Conservation (phyloP, 2,888 invertebrate genomes). For the Sisyra terminalis region DNA sequence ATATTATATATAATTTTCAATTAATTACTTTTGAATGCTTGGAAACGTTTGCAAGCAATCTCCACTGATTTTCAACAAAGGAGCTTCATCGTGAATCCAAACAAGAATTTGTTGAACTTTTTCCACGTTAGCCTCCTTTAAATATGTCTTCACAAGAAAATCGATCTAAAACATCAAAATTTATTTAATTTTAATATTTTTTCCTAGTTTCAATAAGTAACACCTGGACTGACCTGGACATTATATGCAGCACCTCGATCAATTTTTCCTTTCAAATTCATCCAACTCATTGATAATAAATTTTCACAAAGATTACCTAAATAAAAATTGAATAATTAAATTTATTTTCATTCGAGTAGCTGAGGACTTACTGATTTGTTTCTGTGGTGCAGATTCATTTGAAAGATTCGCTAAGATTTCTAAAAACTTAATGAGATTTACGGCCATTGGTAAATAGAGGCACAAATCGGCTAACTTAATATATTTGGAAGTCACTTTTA, state of each 20-base stretch:
- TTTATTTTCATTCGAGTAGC: no score
- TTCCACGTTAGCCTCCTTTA: conserved; percentile 37
- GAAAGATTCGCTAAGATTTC: not conserved
- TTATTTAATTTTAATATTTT: not conserved
- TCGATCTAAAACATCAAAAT: conserved; percentile 27
- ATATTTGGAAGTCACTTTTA: conserved; percentile 26
- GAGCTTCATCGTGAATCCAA: conserved; percentile 37
- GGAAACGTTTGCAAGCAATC: conserved; percentile 40
- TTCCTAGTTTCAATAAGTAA: not conserved
- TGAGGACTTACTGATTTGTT: conserved; percentile 17
- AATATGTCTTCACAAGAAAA: conserved; percentile 43
- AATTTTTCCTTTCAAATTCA: conserved; percentile 37
- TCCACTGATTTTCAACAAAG: conserved; percentile 35
- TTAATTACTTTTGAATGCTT: conserved; percentile 41
- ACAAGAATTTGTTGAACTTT: conserved; percentile 38
- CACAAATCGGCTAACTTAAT: conserved; percentile 33
- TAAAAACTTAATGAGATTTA: conserved; percentile 32
- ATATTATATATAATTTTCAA: no score
- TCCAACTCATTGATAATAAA: conserved; percentile 52
- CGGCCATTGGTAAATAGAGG: conserved; percentile 35
- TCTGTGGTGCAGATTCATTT: not conserved
- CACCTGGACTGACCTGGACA: conserved; percentile 23
- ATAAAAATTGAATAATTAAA: conserved; percentile 10
- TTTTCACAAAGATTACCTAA: conserved; percentile 30
- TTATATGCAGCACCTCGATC: conserved; percentile 50